Conservation (phyloP, 2,113 vertebrate genomes). For the Dasyornis broadbenti region DNA sequence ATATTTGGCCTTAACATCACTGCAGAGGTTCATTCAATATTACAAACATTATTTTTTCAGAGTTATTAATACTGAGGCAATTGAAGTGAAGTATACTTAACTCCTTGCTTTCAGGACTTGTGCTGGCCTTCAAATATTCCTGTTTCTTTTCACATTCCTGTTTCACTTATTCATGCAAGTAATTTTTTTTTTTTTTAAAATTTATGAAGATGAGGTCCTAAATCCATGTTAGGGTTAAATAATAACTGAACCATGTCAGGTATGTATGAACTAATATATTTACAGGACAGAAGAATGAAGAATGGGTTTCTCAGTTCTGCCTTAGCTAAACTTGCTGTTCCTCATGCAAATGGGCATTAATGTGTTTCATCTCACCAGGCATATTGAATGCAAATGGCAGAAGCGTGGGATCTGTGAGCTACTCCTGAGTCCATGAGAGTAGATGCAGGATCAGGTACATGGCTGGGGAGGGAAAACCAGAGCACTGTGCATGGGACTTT, state of each 20-base stretch:
- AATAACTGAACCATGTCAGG: not conserved
- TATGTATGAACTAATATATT: not conserved
- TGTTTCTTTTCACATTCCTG: not conserved
- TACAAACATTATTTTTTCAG: not conserved
- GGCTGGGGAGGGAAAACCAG: not conserved
- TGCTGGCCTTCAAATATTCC: not conserved
- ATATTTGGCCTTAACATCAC: conserved; percentile 42
- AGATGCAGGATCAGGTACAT: not conserved
- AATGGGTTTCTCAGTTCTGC: not conserved
- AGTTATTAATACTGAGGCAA: not conserved
- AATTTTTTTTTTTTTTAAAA: not conserved
- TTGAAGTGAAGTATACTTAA: not conserved
- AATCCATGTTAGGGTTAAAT: not conserved
- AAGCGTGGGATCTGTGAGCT: not conserved
- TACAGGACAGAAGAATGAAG: not conserved
- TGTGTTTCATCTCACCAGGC: not conserved
- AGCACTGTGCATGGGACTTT: not conserved
- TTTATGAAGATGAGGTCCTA: not conserved
- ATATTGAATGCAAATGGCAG: not conserved
- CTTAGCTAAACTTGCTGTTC: not conserved
- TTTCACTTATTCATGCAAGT: not conserved
- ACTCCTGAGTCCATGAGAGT: not conserved
- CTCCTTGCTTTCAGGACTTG: not conserved
- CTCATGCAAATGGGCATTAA: not conserved
- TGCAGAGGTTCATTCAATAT: conserved; percentile 17